Evolutionary conservation across 2,888 invertebrate species (phyloP).

Genomic region (Eupeodes luniger): DNA sequence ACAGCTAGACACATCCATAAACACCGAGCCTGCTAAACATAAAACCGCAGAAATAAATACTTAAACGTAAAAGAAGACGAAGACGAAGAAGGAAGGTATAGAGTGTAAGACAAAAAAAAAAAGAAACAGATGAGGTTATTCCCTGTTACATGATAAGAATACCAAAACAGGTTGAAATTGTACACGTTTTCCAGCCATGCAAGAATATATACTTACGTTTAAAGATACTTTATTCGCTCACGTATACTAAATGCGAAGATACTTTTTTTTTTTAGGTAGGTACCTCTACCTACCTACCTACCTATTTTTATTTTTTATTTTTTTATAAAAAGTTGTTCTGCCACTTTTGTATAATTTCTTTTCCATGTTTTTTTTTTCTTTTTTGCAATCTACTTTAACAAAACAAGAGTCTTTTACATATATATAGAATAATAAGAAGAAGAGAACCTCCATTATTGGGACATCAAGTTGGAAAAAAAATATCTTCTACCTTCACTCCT

Average conservation of each 20-base stretch:
- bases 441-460: slow-evolving; percentile 32
- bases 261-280: slow-evolving; percentile 37
- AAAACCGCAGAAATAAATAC: slow-evolving; percentile 69
- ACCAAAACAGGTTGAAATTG: slow-evolving; percentile 75
- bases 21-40: slow-evolving; percentile 57
- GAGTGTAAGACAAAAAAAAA: neutral
- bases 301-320: slow-evolving; percentile 18
- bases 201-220: slow-evolving; percentile 42
- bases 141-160: slow-evolving; percentile 74
- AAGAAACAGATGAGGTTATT: slow-evolving; percentile 60
- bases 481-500: slow-evolving; percentile 44
- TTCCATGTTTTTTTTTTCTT: slow-evolving; percentile 46
- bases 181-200: slow-evolving; percentile 64
- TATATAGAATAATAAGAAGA: slow-evolving; percentile 18
- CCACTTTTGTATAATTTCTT: slow-evolving; percentile 72
- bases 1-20: slow-evolving; percentile 70
- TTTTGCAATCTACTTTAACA: slow-evolving; percentile 69
- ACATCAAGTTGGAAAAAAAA: slow-evolving; percentile 11
- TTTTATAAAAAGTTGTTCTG: slow-evolving; percentile 69
- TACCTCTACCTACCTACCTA: slow-evolving; percentile 27
- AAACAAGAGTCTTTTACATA: slow-evolving; percentile 43
- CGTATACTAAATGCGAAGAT: slow-evolving; percentile 56
- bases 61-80: slow-evolving; percentile 42
- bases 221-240: slow-evolving; percentile 45
- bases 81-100: neutral